A percentile compares a stretch with the other conserved stretches of the same genome.
Conservation (phyloP, 2,888 invertebrate genomes). For the Nebria salina region DNA sequence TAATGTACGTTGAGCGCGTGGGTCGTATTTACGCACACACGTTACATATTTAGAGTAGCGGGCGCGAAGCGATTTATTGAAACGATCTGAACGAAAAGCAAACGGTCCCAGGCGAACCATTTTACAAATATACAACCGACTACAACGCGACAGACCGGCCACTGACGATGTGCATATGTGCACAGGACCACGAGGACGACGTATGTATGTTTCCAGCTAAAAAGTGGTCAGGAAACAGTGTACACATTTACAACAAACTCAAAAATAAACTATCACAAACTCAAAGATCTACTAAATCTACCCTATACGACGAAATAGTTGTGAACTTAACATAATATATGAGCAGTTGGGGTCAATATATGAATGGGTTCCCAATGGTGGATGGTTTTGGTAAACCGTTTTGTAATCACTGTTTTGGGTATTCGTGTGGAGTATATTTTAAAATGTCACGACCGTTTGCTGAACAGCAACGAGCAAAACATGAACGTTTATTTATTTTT, state of each 20-base stretch:
- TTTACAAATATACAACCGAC: conserved; percentile 55
- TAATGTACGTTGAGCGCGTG: conserved; percentile 9
- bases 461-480: conserved; percentile 31
- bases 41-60: conserved; percentile 62
- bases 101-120: conserved; percentile 54
- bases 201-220: too few relatives aligned
- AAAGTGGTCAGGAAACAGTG: too few relatives aligned
- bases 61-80: conserved; percentile 57
- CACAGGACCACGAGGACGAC: too few relatives aligned
- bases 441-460: conserved; percentile 55
- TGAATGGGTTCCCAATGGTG: too few relatives aligned
- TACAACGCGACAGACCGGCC: conserved; percentile 19
- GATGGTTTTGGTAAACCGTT: background rate
- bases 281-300: too few relatives aligned
- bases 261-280: background rate
- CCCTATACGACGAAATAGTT: too few relatives aligned
- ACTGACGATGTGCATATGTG: conserved; percentile 38
- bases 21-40: conserved; percentile 47
- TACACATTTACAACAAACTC: background rate
- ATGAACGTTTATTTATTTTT: conserved; percentile 57
- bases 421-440: conserved; percentile 55
- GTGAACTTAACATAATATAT: too few relatives aligned
- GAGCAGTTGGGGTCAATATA: too few relatives aligned
- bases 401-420: conserved; percentile 6
- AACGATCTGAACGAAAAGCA: conserved; percentile 57